Base-by-base conservation (phyloP, 2,113 vertebrate species). In the Urocolius indicus region DNA sequence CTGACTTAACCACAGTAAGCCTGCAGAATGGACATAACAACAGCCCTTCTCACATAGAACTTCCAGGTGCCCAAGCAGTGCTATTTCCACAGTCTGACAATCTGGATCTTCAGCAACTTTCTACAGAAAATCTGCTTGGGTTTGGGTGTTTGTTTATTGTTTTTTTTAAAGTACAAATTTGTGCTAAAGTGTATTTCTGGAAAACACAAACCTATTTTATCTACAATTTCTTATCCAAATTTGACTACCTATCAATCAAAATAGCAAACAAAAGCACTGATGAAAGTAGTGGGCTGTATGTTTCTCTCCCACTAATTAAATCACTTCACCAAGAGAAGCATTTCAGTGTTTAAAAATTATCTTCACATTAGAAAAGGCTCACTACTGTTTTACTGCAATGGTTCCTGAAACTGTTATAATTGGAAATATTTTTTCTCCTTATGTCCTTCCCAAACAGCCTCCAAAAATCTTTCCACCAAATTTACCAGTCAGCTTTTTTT, bases 1-100 rank as follows among this genome's bases (percentile, higher is more conserved):
- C 43, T 0, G 1, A 59, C 15, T 15, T 18, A 18, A 18, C 66
- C 32, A 38, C 15, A 20, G 0, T 0, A 2, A 26, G 11, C 4
- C 30, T 66, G 36, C 9, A 61, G 79, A n/a, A 86, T 2, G 14
- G 41, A 21, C 11, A 5, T 2, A 32, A 2, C 11, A 59, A 10
- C 10, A 69, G 4, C 3, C 18, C 24, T 15, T 10, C 22, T 17
- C 46, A 58, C 18, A 27, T 8, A 36, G 16, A 29, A 34, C 41
- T 29, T 22, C 16, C 48, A 51, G 30, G 11, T 5, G 32, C 52
- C 41, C 45, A 51, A 9, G 41, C 22, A 23, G 22, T 9, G 21
- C 45, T 45, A 13, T 16, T 51, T 11, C 51, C 49, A n/a, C 0
- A 11, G 12, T 43, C 67, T 54, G 18, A 45, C 34, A 61, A 2